Percentiles rank a stretch among this genome's conserved stretches.
Evolutionary conservation across 2,888 invertebrate species (phyloP).

Genomic region (Caenorhabditis plicata): DNA sequence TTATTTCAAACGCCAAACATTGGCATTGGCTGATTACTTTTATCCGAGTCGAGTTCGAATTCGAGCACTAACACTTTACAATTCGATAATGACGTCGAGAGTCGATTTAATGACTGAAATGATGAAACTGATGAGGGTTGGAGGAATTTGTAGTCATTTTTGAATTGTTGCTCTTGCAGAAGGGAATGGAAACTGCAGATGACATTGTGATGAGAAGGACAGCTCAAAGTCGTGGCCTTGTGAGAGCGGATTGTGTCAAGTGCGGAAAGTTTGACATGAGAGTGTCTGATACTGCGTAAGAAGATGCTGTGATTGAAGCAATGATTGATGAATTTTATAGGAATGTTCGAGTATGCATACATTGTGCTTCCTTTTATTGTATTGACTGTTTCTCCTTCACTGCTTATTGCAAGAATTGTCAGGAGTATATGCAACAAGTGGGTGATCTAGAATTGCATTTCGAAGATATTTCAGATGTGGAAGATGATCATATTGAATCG

Average conservation of each 20-base stretch:
- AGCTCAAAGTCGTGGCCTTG: slow-evolving; percentile 35
- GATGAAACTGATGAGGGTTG: slow-evolving; percentile 15
- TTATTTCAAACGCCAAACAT: slow-evolving; percentile 39
- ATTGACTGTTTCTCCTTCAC: slow-evolving; percentile 47
- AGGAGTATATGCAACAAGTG: slow-evolving; percentile 37
- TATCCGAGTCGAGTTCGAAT: slow-evolving; percentile 45
- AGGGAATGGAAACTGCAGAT: slow-evolving; percentile 25
- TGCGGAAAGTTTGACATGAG: slow-evolving; percentile 47
- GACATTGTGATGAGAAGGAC: slow-evolving; percentile 31
- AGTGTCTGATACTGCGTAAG: slow-evolving; percentile 42
- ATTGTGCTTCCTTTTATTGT: slow-evolving; percentile 53
- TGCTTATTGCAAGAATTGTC: slow-evolving; percentile 26
- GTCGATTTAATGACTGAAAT: slow-evolving; percentile 33
- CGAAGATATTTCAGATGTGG: slow-evolving; percentile 16
- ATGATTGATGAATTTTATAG: slow-evolving; percentile 29
- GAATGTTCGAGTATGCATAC: slow-evolving; percentile 49
- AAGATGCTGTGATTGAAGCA: not conserved
- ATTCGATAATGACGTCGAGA: slow-evolving; percentile 38
- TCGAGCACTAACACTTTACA: slow-evolving; percentile 50
- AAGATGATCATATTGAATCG: too few relatives aligned
- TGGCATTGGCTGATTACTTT: slow-evolving; percentile 50
- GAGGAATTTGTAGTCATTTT: slow-evolving; percentile 1
- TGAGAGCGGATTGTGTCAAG: slow-evolving; percentile 37
- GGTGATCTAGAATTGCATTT: slow-evolving; percentile 31
- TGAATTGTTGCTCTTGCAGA: slow-evolving; percentile 2